Conservation (phyloP, 2,113 vertebrate species). For the Mugil cephalus region DNA sequence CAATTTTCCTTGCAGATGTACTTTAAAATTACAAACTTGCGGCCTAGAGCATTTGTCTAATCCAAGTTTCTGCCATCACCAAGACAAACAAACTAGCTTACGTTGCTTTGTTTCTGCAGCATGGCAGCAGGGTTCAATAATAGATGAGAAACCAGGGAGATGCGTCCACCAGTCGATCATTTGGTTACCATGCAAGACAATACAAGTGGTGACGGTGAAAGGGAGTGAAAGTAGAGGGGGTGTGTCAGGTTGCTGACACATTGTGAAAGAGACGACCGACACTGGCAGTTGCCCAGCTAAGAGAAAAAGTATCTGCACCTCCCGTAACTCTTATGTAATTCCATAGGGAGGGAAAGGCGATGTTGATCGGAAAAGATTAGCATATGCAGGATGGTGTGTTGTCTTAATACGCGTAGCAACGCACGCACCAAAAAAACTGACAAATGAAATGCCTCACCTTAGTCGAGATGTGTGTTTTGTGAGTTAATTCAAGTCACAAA, state of each 20-base stretch:
- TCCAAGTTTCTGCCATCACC: conserved; percentile 32
- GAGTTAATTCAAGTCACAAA: neutral
- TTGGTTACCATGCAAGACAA: conserved; percentile 83
- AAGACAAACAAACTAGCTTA: conserved; percentile 59
- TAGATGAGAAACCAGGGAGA: conserved; percentile 72
- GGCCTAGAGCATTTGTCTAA: neutral
- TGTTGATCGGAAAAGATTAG: conserved; percentile 12
- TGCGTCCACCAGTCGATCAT: conserved; percentile 65
- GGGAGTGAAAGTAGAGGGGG: conserved; percentile 81
- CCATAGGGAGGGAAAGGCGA: conserved; percentile 12
- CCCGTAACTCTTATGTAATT: conserved; percentile 68
- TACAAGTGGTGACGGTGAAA: conserved; percentile 76
- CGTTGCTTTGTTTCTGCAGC: conserved; percentile 66
- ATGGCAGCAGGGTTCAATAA: conserved; percentile 76
- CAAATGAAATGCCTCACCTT: neutral
- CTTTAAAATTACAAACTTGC: neutral
- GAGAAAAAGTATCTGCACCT: conserved; percentile 48
- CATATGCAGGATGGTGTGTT: conserved; percentile 11
- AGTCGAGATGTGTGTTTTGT: neutral
- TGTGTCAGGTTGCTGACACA: conserved; percentile 73
- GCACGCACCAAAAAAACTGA: neutral
- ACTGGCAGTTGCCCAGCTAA: conserved; percentile 40
- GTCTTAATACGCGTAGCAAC: neutral
- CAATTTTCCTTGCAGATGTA: neutral
- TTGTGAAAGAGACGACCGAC: conserved; percentile 33